phyloP scores from a whole-genome alignment of 2,797 vertebrate genomes.

The Cetoscarus ocellatus region DNA sequence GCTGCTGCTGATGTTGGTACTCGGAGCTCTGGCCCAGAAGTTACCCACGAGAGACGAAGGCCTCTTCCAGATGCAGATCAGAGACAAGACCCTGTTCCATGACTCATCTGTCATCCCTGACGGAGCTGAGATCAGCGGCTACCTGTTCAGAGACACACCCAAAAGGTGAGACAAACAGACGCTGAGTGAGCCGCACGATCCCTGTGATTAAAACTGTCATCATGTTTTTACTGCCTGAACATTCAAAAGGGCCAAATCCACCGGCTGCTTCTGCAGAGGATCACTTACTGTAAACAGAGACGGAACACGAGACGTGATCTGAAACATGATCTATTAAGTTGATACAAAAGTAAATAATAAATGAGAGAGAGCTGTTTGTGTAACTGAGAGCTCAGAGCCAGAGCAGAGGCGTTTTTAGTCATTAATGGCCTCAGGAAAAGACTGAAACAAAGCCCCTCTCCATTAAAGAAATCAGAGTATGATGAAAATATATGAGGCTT shows the following conservation, averaged over 20 bases:
- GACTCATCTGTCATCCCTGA: conserved; percentile 96
- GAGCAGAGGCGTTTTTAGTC: conserved; percentile 22
- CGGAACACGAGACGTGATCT: conserved; percentile 67
- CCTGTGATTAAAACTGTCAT: conserved; percentile 18
- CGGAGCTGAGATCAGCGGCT: conserved; percentile 96
- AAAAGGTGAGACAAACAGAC: conserved; percentile 87
- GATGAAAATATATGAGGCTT: too few species aligned
- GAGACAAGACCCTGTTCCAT: conserved; percentile 93
- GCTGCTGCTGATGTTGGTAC: conserved; percentile 81
- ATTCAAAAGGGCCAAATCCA: conserved; percentile 1
- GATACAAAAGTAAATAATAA: conserved; percentile 81
- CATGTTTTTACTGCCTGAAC: neutral
- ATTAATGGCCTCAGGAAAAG: too few species aligned
- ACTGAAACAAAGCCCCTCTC: too few species aligned
- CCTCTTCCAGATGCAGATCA: conserved; percentile 98
- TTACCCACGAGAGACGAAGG: conserved; percentile 96
- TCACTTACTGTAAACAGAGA: conserved; percentile 67
- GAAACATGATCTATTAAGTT: conserved; percentile 64
- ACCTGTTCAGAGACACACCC: conserved; percentile 96
- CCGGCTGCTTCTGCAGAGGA: conserved; percentile 23
- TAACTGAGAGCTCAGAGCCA: conserved; percentile 42
- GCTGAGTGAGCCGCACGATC: conserved; percentile 10
- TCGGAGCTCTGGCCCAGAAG: conserved; percentile 89
- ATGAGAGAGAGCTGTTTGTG: conserved; percentile 69
- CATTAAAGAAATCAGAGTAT: too few species aligned